Conservation (phyloP, 1,140 invertebrate genomes). For the Cydia splendana region DNA sequence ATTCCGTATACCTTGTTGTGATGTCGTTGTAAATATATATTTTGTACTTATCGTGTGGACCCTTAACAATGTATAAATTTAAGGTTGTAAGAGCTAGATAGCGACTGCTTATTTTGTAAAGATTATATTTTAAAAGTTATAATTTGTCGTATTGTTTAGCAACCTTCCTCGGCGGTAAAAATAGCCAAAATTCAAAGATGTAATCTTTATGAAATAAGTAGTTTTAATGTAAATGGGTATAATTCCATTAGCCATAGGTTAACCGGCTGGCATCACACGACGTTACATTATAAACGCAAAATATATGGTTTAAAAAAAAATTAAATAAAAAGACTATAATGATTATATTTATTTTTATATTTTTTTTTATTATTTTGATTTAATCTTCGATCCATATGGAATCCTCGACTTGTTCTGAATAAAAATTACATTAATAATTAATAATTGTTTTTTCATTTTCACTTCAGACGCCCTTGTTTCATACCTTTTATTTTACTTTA, state of each 20-base stretch:
- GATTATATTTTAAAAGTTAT: background rate
- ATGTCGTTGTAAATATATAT: conserved; percentile 58
- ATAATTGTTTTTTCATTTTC: conserved; percentile 16
- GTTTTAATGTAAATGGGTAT: conserved; percentile 9
- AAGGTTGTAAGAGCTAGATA: conserved; percentile 18
- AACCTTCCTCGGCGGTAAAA: background rate
- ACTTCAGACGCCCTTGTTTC: too few relatives aligned
- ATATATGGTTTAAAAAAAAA: conserved; percentile 1
- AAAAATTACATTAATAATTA: conserved; percentile 30
- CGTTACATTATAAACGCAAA: background rate
- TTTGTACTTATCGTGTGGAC: conserved; percentile 56
- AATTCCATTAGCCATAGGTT: conserved; percentile 16
- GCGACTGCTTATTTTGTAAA: background rate
- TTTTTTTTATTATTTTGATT: conserved; percentile 30
- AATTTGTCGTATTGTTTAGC: background rate
- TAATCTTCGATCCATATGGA: conserved; percentile 26
- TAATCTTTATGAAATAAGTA: conserved; percentile 10
- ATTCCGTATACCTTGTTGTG: conserved; percentile 54
- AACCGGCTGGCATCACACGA: conserved; percentile 14
- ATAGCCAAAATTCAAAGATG: background rate
- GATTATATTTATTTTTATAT: conserved; percentile 16
- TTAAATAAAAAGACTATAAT: conserved; percentile 22
- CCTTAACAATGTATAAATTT: conserved; percentile 16
- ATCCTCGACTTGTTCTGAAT: conserved; percentile 24
- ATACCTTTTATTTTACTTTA: too few relatives aligned